Evolutionary conservation across 2,888 invertebrate genomes (phyloP).

Genomic region (Rugalucina vietnamica): DNA sequence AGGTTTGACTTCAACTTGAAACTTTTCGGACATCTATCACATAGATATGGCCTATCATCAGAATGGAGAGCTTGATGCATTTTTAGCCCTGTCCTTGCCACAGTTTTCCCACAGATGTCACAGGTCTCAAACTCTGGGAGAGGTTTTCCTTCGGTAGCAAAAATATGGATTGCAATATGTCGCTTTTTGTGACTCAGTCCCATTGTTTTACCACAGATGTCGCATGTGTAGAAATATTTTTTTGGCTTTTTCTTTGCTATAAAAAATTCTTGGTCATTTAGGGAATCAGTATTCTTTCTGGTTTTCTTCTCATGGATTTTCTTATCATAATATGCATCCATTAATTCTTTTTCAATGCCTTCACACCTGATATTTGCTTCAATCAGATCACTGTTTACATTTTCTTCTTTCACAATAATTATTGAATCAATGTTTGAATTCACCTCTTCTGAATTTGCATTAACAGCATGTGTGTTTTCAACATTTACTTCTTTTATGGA

Average conservation of each 20-base stretch:
- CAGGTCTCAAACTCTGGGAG: neutral
- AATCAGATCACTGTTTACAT: neutral
- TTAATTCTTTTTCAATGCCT: too few species aligned
- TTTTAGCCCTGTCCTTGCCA: neutral
- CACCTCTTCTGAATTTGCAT: neutral
- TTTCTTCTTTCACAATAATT: neutral
- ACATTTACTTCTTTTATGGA: too few species aligned
- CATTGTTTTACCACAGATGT: neutral
- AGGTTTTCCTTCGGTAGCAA: neutral
- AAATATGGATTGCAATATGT: neutral
- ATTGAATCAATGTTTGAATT: neutral
- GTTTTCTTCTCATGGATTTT: too few species aligned
- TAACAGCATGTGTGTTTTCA: neutral
- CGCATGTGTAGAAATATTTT: constrained; percentile 1
- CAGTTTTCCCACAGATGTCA: neutral
- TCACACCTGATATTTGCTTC: too few species aligned
- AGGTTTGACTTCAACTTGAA: neutral
- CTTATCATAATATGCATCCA: too few species aligned
- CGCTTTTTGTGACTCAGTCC: neutral
- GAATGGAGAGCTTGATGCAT: neutral
- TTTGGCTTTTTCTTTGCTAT: neutral
- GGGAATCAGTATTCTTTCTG: too few species aligned
- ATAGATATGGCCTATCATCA: neutral
- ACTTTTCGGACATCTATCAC: neutral
- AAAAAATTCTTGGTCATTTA: too few species aligned